A percentile compares a stretch with the other conserved stretches of the same genome.
Evolutionary conservation across 2,113 vertebrate genomes (phyloP).

Genomic region (Ceyx cyanopectus): DNA sequence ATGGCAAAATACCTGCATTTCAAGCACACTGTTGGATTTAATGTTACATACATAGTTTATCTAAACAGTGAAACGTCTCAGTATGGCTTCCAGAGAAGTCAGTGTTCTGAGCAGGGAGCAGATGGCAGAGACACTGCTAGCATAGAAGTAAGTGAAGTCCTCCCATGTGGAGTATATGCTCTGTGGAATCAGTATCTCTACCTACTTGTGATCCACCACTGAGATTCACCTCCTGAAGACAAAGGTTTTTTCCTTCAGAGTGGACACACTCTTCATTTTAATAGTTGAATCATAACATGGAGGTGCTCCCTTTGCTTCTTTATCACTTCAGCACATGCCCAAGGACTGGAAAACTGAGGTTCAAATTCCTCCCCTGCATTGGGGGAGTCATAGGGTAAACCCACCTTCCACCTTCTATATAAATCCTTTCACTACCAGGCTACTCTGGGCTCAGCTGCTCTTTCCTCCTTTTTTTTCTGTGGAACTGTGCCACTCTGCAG

Average conservation of each 20-base stretch:
- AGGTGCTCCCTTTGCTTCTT: background rate
- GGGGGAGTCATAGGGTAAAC: background rate
- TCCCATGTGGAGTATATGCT: background rate
- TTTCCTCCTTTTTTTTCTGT: background rate
- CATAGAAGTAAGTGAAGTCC: background rate
- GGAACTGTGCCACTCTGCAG: background rate
- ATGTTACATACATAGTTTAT: fast-evolving
- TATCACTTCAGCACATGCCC: background rate
- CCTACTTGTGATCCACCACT: background rate
- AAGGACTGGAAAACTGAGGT: background rate
- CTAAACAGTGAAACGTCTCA: background rate
- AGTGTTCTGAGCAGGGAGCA: background rate
- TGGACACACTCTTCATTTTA: background rate
- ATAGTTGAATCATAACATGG: background rate
- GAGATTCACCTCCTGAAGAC: background rate
- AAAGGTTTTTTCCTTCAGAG: background rate
- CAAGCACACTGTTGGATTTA: background rate
- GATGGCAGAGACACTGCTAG: background rate
- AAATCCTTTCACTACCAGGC: background rate
- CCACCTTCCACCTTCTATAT: background rate
- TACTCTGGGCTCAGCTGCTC: background rate
- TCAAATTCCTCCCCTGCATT: background rate
- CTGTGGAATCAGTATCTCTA: background rate
- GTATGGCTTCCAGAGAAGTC: background rate
- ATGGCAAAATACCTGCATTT: background rate